Evolutionary conservation across 2,113 vertebrate species (phyloP).

Genomic region (Aldabrachelys gigantea): DNA sequence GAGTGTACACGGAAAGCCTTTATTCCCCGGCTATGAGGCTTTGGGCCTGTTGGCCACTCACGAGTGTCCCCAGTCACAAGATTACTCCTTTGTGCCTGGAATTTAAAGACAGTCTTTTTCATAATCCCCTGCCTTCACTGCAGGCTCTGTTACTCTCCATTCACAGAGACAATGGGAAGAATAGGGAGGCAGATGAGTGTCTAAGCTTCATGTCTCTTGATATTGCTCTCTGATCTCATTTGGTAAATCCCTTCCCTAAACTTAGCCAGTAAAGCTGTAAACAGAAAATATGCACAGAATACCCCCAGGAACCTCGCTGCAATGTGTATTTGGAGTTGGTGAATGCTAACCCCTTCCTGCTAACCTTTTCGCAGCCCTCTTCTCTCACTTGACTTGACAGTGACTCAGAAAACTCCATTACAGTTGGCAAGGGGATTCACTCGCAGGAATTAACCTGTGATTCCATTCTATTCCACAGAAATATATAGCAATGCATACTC

Average conservation of each 20-base stretch:
- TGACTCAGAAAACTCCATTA: fast-evolving
- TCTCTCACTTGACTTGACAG: not conserved
- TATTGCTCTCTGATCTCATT: fast-evolving
- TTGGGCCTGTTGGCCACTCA: no score
- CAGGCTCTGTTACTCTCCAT: no score
- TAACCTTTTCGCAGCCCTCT: not conserved
- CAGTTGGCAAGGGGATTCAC: fast-evolving
- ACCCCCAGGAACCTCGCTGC: not conserved
- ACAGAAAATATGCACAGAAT: fast-evolving
- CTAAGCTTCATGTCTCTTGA: not conserved
- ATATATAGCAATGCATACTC: fast-evolving
- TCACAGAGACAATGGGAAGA: not conserved
- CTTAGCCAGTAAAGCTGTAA: not conserved
- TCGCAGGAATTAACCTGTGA: fast-evolving
- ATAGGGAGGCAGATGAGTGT: no score
- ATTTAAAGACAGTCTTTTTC: not conserved
- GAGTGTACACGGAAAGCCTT: no score
- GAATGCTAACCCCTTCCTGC: not conserved
- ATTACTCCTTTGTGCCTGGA: not conserved
- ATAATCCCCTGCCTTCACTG: not conserved
- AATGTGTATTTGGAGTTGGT: not conserved
- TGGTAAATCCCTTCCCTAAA: fast-evolving
- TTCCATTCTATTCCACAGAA: not conserved
- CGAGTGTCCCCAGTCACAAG: not conserved
- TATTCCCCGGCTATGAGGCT: not conserved